Evolutionary conservation across 1,140 invertebrate species (phyloP).

Genomic region (Venturia canescens): DNA sequence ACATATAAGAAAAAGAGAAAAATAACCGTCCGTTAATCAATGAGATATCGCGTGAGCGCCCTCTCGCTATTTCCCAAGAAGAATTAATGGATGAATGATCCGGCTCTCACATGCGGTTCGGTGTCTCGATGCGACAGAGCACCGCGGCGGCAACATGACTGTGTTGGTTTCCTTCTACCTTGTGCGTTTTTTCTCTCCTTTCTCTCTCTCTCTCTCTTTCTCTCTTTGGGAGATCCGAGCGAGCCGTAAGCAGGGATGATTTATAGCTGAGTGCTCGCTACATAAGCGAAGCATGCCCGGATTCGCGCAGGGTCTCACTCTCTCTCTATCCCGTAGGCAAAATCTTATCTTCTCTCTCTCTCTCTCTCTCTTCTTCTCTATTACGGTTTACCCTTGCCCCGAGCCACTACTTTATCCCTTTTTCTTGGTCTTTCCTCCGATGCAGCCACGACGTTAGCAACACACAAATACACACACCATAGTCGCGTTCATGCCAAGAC

Average conservation of each 20-base stretch:
- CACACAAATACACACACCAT: slow-evolving; percentile 12
- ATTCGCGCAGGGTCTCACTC: slow-evolving; percentile 1
- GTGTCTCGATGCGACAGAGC: neutral
- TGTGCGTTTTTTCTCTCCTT: neutral
- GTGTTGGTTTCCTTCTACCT: neutral
- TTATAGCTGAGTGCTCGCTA: slow-evolving; percentile 47
- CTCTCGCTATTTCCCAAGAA: slow-evolving; percentile 21
- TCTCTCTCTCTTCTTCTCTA: slow-evolving; percentile 9
- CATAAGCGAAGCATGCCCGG: slow-evolving; percentile 9
- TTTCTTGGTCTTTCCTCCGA: slow-evolving; percentile 5
- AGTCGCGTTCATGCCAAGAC: slow-evolving; percentile 11
- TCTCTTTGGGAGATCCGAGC: slow-evolving; percentile 28
- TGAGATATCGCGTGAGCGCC: slow-evolving; percentile 44
- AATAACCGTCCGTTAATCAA: slow-evolving; percentile 45
- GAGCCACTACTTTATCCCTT: slow-evolving; percentile 7
- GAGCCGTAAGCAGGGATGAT: slow-evolving; percentile 53
- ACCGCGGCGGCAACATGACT: neutral
- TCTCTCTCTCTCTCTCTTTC: slow-evolving; percentile 5
- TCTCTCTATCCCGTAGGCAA: neutral
- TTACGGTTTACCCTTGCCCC: slow-evolving; percentile 16
- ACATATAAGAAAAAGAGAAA: slow-evolving; percentile 17
- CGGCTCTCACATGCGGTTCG: neutral
- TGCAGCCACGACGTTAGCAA: slow-evolving; percentile 48
- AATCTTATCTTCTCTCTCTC: neutral
- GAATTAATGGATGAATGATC: slow-evolving; percentile 49